Evolutionary conservation across 1,140 invertebrate species (phyloP).

Genomic region (Megathymus violae): DNA sequence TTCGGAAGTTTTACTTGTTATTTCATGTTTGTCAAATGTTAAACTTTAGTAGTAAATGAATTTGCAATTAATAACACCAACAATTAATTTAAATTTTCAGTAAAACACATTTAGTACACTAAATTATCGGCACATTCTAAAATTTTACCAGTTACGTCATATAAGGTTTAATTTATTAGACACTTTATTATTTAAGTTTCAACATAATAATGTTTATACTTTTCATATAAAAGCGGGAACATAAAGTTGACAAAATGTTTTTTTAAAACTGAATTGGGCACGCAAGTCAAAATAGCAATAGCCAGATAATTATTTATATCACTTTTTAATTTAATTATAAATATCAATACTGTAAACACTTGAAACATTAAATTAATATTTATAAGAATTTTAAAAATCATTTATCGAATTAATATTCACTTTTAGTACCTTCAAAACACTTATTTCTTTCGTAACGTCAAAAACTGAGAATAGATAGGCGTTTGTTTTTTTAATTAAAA

Average conservation of each 20-base stretch:
- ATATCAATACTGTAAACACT: neutral
- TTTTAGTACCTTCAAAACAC: conserved; percentile 19
- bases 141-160: no score
- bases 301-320: neutral
- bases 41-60: no score
- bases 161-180: no score
- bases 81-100: no score
- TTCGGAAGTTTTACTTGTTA: no score
- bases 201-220: neutral
- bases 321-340: neutral
- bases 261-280: conserved; percentile 17
- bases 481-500: conserved; percentile 48
- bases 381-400: no score
- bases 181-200: no score
- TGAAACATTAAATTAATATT: conserved; percentile 15
- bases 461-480: conserved; percentile 38
- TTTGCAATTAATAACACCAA: no score
- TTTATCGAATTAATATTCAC: no score
- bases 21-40: no score
- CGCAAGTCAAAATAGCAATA: neutral
- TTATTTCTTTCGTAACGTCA: conserved; percentile 9
- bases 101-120: no score
- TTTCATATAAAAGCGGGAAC: conserved; percentile 9
- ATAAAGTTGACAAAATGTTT: conserved; percentile 28
- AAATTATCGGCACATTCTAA: no score